Evolutionary conservation across 2,113 vertebrate genomes (phyloP), one percentile per base, ranked within the genome.

Genomic region (Microcebus lehilahytsara): DNA sequence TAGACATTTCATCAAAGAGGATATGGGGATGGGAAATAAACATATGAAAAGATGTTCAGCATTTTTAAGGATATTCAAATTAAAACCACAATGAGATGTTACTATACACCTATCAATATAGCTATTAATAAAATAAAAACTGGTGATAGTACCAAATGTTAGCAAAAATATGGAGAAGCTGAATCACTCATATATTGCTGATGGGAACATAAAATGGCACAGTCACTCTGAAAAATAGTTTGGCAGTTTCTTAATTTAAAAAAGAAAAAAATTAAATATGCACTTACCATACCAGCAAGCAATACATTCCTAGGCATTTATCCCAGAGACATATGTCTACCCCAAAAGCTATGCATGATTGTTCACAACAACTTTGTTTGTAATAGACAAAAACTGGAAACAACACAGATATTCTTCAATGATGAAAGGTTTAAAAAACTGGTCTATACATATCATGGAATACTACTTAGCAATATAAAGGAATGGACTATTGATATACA

Each of bases 381-480:
- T 60, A 69, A 85, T 67, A 89, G 37, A 80, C 17, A 85, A 60
- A 97, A 80, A 51, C 40, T 60, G 49, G 72, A 62, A 96, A 86
- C 1, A 25, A 72, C 6, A 53, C 42, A 56, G 62, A 32, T 92
- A 34, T 53, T n/a, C 34, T 89, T 93, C 16, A 78, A 11, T 19
- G 30, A 46, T 81, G 22, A 77, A 32, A 49, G 40, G 72, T 30
- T 46, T 46, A 27, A 75, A 22, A 42, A 74, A 42, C 40, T 74
- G 51, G n/a, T 91, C 7, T 12, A 49, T 53, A 12, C n/a, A 74
- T 94, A 71, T 9, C 40, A 5, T 32, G 42, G 27, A 77, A 49
- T 77, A 77, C 74, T 49, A 17, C 42, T 77, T 27, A 77, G 42
- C 27, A 72, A n/a, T 92, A 49, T 49, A 91, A 62, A 75, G 30